Percentiles rank a stretch among this genome's conserved stretches.
Conservation (phyloP, 2,888 invertebrate species). For the Plagiodera versicolora region DNA sequence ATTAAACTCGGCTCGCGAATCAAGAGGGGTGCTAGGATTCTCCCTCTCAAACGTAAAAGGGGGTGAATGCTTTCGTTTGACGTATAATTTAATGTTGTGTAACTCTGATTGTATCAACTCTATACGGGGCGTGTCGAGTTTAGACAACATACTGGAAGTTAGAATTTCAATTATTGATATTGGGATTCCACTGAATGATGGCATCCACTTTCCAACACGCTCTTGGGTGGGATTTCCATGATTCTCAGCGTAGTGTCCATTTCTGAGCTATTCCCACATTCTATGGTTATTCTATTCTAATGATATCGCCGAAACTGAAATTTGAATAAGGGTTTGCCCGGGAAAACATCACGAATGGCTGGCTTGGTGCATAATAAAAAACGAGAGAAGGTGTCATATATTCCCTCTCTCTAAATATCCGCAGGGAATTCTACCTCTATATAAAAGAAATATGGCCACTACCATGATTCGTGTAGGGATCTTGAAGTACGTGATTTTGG, state of each 20-base stretch:
- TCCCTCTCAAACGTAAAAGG: slow-evolving; percentile 38
- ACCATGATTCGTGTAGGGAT: neutral
- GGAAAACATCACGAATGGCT: neutral
- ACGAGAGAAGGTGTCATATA: neutral
- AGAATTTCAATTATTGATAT: too few relatives aligned
- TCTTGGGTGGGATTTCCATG: neutral
- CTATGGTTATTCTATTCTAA: neutral
- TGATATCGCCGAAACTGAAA: neutral
- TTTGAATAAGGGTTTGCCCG: neutral
- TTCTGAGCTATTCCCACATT: neutral
- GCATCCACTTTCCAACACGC: too few relatives aligned
- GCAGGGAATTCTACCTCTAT: neutral
- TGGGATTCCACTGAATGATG: too few relatives aligned
- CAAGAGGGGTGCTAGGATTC: slow-evolving; percentile 37
- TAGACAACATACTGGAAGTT: too few relatives aligned
- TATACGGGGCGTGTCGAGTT: neutral
- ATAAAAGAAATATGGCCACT: slow-evolving; percentile 1
- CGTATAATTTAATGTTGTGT: slow-evolving; percentile 43
- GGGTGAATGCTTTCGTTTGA: slow-evolving; percentile 44
- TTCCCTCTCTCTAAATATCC: neutral
- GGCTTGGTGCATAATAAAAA: neutral
- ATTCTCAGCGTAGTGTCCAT: neutral
- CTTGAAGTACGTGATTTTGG: neutral
- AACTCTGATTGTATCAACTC: slow-evolving; percentile 40
- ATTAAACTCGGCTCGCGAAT: slow-evolving; percentile 42